Evolutionary conservation across 2,113 vertebrate genomes (phyloP).

Genomic region (Oostethus manadensis): DNA sequence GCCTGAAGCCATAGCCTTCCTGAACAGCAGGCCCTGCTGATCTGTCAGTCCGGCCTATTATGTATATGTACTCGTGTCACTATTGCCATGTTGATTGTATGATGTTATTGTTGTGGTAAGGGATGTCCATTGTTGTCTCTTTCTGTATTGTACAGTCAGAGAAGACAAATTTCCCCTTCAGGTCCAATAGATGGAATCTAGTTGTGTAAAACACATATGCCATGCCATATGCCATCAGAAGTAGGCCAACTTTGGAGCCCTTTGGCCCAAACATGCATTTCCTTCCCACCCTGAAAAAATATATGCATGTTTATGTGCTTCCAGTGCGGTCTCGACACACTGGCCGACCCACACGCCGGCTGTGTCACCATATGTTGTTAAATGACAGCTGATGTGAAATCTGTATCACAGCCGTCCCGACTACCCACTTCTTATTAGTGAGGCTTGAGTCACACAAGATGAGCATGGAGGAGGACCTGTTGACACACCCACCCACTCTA

Average conservation of each 20-base stretch:
- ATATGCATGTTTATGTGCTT: slow-evolving; percentile 14
- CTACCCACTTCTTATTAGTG: background rate
- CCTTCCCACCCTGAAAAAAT: slow-evolving; percentile 32
- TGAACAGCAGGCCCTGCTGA: too few relatives aligned
- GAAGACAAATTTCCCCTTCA: too few relatives aligned
- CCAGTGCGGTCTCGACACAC: slow-evolving; percentile 2
- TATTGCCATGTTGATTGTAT: too few relatives aligned
- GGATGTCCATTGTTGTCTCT: too few relatives aligned
- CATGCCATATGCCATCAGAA: slow-evolving; percentile 14
- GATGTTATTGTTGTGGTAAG: too few relatives aligned
- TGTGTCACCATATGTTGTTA: slow-evolving; percentile 18
- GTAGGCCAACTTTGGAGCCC: slow-evolving; percentile 22
- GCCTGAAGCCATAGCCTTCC: too few relatives aligned
- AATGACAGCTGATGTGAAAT: slow-evolving; percentile 41
- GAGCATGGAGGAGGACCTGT: slow-evolving; percentile 39
- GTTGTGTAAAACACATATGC: slow-evolving; percentile 14
- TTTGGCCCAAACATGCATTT: slow-evolving; percentile 21
- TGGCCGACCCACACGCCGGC: background rate
- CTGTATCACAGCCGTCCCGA: slow-evolving; percentile 12
- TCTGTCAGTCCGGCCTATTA: too few relatives aligned
- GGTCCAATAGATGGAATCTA: too few relatives aligned
- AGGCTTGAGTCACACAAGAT: slow-evolving; percentile 7
- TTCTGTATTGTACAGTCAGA: too few relatives aligned
- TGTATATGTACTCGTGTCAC: too few relatives aligned
- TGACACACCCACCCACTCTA: slow-evolving; percentile 13